Conservation (phyloP, 1,140 invertebrate species). For the Bradysia coprophila region DNA sequence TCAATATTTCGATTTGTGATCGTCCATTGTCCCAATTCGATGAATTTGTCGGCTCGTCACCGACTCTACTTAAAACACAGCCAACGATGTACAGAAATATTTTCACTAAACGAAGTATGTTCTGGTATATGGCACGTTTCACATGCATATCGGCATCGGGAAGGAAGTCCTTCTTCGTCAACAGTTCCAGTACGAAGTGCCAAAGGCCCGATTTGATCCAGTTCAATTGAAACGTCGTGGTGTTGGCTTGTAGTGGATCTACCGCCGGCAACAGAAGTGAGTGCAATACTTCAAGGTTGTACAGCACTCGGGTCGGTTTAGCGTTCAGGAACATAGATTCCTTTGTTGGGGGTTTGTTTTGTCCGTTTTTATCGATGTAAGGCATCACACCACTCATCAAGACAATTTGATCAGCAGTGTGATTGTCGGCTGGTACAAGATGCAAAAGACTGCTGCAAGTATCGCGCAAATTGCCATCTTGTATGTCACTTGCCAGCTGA, state of each 20-base stretch:
- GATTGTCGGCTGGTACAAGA: constrained; percentile 72
- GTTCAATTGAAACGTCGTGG: constrained; percentile 72
- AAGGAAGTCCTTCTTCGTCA: constrained; percentile 77
- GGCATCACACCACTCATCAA: constrained; percentile 25
- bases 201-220: constrained; percentile 55
- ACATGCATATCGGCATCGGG: constrained; percentile 62
- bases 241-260: constrained; percentile 62
- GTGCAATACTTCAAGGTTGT: constrained; percentile 65
- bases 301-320: constrained; percentile 59
- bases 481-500: constrained; percentile 66
- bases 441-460: constrained; percentile 72
- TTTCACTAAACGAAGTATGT: constrained; percentile 76
- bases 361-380: neutral
- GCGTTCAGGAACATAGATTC: constrained; percentile 55
- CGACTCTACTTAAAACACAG: constrained; percentile 30
- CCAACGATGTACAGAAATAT: constrained; percentile 72
- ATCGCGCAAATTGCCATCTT: constrained; percentile 63
- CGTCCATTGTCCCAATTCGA: constrained; percentile 14
- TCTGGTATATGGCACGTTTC: constrained; percentile 68
- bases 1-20: constrained; percentile 22
- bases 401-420: constrained; percentile 46
- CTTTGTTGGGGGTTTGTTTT: constrained; percentile 33
- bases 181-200: constrained; percentile 59
- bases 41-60: constrained; percentile 18
- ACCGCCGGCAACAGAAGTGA: constrained; percentile 80